phyloP scores from a whole-genome alignment of 2,113 vertebrate species.

The Cephalopterus ornatus region DNA sequence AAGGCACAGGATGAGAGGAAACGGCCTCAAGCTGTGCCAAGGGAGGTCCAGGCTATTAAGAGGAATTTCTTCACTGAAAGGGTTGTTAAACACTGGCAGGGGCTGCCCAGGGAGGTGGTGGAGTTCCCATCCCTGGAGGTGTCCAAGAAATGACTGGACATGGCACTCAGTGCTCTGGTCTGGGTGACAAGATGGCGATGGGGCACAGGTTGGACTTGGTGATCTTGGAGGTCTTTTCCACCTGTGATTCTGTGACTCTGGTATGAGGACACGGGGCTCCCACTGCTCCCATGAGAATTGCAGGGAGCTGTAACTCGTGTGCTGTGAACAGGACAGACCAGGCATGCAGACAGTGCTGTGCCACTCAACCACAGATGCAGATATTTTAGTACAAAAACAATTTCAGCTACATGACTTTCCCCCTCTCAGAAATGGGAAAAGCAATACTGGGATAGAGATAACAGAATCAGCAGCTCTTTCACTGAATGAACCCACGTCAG shows the following conservation, averaged over 20 bases:
- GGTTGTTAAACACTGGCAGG: neutral
- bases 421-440: neutral
- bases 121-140: neutral
- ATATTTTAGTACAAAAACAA: neutral
- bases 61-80: neutral
- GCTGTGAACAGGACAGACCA: neutral
- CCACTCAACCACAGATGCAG: neutral
- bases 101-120: neutral
- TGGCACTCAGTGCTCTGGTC: neutral
- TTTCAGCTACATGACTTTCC: neutral
- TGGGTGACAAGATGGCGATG: neutral
- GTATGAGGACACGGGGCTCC: neutral
- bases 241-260: neutral
- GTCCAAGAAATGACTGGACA: neutral
- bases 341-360: neutral
- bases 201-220: neutral
- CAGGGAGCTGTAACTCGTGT: neutral
- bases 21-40: neutral
- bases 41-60: neutral
- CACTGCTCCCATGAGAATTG: neutral
- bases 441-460: neutral
- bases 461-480: neutral
- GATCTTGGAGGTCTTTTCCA: neutral
- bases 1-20: neutral
- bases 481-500: neutral